Evolutionary conservation across 1,140 invertebrate species (phyloP).

Genomic region (Rhynchophorus ferrugineus): DNA sequence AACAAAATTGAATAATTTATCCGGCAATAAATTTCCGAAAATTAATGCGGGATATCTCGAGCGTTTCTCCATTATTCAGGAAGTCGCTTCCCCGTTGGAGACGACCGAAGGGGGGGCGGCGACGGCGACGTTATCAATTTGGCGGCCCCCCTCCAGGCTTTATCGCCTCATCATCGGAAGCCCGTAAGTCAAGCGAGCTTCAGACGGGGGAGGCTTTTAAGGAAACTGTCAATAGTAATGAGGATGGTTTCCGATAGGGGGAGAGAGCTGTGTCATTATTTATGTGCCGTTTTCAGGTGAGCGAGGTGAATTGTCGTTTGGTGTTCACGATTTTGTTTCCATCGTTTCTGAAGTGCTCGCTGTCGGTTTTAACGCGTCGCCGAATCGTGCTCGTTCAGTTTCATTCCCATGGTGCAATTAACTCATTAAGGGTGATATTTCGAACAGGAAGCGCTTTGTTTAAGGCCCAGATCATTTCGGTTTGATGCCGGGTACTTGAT

Average conservation of each 20-base stretch:
- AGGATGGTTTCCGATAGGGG: background rate
- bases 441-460: background rate
- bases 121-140: conserved; percentile 22
- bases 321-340: no score
- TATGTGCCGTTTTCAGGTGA: conserved; percentile 1
- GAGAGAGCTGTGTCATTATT: conserved; percentile 3
- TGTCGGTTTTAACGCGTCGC: no score
- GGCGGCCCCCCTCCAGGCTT: conserved; percentile 10
- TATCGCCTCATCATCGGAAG: conserved; percentile 14
- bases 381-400: no score
- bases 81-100: conserved; percentile 3
- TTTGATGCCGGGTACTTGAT: no score
- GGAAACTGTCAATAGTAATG: conserved; percentile 13
- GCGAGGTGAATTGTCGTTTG: no score
- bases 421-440: background rate
- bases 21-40: no score
- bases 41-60: no score
- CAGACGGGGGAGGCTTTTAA: conserved; percentile 7
- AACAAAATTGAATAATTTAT: no score
- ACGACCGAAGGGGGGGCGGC: conserved; percentile 5
- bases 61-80: no score
- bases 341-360: no score
- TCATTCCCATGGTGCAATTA: background rate
- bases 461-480: background rate
- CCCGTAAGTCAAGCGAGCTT: conserved; percentile 16